Conservation (phyloP, 2,888 invertebrate genomes). For the Coelopa pilipes region DNA sequence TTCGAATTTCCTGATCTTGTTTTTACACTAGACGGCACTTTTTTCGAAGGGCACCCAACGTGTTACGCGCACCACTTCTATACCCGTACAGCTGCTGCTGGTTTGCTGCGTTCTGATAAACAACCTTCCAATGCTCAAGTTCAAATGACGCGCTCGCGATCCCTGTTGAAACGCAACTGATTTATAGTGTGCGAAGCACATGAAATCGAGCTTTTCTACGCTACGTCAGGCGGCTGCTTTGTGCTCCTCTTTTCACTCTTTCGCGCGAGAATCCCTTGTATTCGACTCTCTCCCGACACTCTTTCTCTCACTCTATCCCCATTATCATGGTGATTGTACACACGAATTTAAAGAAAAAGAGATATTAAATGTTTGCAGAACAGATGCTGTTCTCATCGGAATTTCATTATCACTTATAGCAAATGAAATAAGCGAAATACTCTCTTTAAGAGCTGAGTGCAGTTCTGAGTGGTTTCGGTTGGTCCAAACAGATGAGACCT, state of each 20-base stretch:
- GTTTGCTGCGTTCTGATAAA: no score
- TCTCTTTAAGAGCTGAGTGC: background rate
- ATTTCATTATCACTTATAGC: no score
- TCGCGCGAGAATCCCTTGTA: background rate
- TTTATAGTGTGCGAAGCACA: background rate
- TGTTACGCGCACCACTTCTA: no score
- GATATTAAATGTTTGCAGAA: background rate
- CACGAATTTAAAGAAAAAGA: no score
- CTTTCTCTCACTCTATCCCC: background rate
- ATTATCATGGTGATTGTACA: background rate
- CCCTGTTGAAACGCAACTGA: slow-evolving; percentile 16
- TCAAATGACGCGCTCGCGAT: slow-evolving; percentile 9
- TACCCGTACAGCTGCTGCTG: no score
- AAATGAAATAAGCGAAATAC: no score
- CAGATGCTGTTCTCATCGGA: background rate
- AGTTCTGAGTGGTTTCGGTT: no score
- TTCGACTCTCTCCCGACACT: background rate
- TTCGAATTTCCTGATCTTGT: no score
- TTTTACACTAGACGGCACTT: no score
- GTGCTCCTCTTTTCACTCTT: background rate
- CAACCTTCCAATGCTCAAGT: background rate
- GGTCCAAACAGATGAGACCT: no score
- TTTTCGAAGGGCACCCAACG: no score
- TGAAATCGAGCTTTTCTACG: background rate
- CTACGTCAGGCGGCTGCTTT: background rate